These are phyloP conservation scores for Monoplex corrugatus DNA, from an alignment of 2,888 invertebrate species.

Conservation along the genomic window DNA sequence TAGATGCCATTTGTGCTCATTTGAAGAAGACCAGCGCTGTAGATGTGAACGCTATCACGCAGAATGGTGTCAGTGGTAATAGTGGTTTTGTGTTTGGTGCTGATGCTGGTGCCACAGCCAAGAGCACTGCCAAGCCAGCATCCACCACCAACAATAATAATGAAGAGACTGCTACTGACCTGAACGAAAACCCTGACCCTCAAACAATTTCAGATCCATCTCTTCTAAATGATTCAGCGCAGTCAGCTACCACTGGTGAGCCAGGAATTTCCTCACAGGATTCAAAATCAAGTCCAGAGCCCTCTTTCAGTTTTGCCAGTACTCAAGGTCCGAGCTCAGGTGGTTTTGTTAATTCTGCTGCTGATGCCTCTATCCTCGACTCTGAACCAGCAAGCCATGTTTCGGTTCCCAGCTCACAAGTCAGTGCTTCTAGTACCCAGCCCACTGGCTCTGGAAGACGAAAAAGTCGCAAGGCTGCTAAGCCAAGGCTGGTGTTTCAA, in stretches of 20 bases:
- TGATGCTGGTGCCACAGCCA: not conserved
- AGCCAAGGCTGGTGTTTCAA: conserved; percentile 87
- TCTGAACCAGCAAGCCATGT: not conserved
- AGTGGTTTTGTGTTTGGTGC: not conserved
- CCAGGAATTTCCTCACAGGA: not conserved
- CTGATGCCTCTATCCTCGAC: conserved; percentile 11
- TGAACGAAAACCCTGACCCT: conserved; percentile 45
- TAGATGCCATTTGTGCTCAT: conserved; percentile 80
- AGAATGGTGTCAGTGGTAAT: conserved; percentile 18
- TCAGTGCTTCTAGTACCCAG: not conserved
- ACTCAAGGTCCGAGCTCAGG: not conserved
- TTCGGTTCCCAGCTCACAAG: not conserved
- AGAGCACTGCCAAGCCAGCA: not conserved
- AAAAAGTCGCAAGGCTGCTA: conserved; percentile 84
- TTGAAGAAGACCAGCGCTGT: conserved; percentile 62
- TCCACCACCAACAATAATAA: conserved; percentile 51
- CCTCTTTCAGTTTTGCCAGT: not conserved
- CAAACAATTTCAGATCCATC: not conserved
- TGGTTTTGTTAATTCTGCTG: not conserved
- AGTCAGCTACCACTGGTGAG: not conserved
- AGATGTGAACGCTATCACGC: not conserved
- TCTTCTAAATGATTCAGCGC: not conserved
- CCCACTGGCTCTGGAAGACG: conserved; percentile 43
- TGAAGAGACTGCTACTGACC: conserved; percentile 48
- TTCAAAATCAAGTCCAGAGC: not conserved